Conservation (phyloP, 2,797 vertebrate genomes). For the Fratercula arctica region DNA sequence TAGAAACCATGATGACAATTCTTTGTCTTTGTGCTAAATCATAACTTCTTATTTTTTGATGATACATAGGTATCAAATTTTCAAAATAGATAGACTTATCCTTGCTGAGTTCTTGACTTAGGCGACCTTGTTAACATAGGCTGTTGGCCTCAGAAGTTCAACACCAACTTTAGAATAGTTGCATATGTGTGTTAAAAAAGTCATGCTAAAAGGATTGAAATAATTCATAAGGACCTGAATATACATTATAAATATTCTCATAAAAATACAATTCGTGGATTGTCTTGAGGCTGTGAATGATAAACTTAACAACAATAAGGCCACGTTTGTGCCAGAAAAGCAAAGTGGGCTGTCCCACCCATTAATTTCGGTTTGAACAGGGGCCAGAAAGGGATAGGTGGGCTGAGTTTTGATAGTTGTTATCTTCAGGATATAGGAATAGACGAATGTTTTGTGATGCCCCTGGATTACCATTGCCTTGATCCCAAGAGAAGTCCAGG, state of each 20-base stretch:
- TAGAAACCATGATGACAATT: neutral
- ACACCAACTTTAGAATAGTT: neutral
- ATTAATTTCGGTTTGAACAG: neutral
- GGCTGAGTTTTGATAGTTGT: neutral
- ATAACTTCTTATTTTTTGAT: neutral
- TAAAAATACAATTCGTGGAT: neutral
- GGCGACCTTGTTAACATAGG: neutral
- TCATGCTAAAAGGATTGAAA: neutral
- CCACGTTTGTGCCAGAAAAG: neutral
- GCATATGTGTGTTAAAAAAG: neutral
- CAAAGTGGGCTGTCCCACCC: fast-evolving
- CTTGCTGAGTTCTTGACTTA: neutral
- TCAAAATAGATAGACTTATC: neutral
- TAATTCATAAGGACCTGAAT: neutral
- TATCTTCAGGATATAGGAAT: neutral
- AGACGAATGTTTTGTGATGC: neutral
- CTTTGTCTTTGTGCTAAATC: neutral
- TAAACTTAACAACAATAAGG: neutral
- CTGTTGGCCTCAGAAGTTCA: neutral
- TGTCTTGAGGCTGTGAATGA: neutral
- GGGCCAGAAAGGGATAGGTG: neutral
- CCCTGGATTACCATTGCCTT: neutral
- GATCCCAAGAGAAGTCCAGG: neutral
- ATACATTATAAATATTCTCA: neutral
- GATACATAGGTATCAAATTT: neutral